Percentiles rank a stretch among this genome's conserved stretches.
These are phyloP conservation scores for Bujurquina vittata DNA, from an alignment of 2,113 vertebrate species.

Conservation along the genomic window DNA sequence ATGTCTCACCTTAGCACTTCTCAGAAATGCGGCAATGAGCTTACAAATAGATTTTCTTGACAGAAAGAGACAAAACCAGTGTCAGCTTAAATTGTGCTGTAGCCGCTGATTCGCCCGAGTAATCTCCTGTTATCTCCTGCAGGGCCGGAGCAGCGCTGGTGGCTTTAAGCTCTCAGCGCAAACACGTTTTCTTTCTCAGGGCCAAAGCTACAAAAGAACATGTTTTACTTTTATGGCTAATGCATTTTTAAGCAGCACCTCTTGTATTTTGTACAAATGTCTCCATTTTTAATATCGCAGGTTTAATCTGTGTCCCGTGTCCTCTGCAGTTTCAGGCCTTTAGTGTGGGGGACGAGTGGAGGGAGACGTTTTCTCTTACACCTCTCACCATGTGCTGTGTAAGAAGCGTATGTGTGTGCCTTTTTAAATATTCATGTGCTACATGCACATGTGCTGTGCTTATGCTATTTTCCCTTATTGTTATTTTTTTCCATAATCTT, in stretches of 20 bases:
- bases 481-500: not conserved
- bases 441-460: not conserved
- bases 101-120: constrained; percentile 42
- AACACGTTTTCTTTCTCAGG: constrained; percentile 14
- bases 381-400: not conserved
- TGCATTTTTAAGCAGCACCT: constrained; percentile 64
- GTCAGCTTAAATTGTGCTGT: constrained; percentile 66
- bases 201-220: constrained; percentile 30
- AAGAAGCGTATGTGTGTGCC: not conserved
- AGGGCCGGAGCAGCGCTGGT: not conserved
- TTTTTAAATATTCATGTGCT: not conserved
- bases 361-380: not conserved
- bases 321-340: constrained; percentile 1
- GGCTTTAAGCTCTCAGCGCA: constrained; percentile 30
- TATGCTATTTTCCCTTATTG: not conserved
- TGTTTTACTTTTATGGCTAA: constrained; percentile 65
- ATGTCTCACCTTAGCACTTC: constrained; percentile 24
- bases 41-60: constrained; percentile 52
- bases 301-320: constrained; percentile 29
- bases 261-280: constrained; percentile 22
- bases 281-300: constrained; percentile 1
- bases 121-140: constrained; percentile 37
- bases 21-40: not conserved
- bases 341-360: not conserved
- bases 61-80: constrained; percentile 40